A percentile compares a stretch with the other conserved stretches of the same genome.
These are phyloP conservation scores for Zaprionus obscuricornis DNA, from an alignment of 2,888 invertebrate species.

Conservation along the genomic window DNA sequence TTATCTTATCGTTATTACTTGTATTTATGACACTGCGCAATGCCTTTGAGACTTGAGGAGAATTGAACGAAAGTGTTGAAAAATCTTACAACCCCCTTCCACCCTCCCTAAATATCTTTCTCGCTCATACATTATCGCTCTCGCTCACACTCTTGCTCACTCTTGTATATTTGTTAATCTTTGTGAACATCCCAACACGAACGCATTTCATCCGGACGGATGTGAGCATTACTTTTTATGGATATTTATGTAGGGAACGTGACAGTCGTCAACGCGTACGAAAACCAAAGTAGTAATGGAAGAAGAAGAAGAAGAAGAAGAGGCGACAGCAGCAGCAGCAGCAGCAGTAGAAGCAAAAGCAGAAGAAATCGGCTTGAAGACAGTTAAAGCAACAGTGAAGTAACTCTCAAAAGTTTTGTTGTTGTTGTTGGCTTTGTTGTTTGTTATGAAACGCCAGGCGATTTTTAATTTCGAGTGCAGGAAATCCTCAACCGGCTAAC, in stretches of 20 bases:
- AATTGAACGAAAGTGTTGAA: slow-evolving; percentile 60
- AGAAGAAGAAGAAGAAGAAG: slow-evolving; percentile 10
- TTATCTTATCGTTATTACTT: slow-evolving; percentile 66
- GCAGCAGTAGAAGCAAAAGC: not conserved
- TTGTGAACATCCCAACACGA: slow-evolving; percentile 51
- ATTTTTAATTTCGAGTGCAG: slow-evolving; percentile 56
- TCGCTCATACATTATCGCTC: not conserved
- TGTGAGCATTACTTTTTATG: slow-evolving; percentile 78
- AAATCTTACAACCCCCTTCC: slow-evolving; percentile 14
- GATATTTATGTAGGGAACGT: slow-evolving; percentile 77
- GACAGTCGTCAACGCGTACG: slow-evolving; percentile 57
- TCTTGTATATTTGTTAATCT: slow-evolving; percentile 29
- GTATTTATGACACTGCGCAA: slow-evolving; percentile 55
- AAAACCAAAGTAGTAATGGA: slow-evolving; percentile 7
- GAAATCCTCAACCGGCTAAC: slow-evolving; percentile 49
- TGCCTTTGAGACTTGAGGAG: slow-evolving; percentile 52
- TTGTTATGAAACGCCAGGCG: slow-evolving; percentile 36
- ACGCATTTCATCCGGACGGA: slow-evolving; percentile 73
- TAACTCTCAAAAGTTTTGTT: slow-evolving; percentile 34
- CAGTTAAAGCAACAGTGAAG: slow-evolving; percentile 19
- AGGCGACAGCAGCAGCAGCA: slow-evolving; percentile 13
- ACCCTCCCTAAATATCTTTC: not conserved
- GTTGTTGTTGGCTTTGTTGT: slow-evolving; percentile 1
- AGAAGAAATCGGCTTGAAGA: slow-evolving; percentile 15
- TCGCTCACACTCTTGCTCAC: not conserved